Evolutionary conservation across 2,888 invertebrate species (phyloP).

Genomic region (Mesoligia furuncula): DNA sequence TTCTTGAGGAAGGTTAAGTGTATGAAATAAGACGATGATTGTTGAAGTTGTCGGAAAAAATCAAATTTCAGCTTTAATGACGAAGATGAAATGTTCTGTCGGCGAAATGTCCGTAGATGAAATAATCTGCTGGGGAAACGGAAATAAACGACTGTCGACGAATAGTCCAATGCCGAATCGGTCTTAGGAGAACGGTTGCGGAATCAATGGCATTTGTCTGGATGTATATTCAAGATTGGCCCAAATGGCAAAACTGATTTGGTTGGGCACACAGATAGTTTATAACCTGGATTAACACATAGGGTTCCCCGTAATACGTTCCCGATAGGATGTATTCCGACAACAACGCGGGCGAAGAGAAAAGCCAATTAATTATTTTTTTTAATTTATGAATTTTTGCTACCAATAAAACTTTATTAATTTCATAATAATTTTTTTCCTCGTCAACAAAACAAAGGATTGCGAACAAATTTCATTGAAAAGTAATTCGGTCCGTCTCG

Average conservation of each 20-base stretch:
- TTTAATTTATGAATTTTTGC: background rate
- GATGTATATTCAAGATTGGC: background rate
- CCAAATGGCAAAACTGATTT: background rate
- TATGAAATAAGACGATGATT: background rate
- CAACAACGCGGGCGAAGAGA: background rate
- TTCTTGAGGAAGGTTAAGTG: background rate
- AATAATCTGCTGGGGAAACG: too few relatives aligned
- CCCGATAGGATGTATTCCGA: background rate
- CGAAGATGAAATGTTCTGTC: too few relatives aligned
- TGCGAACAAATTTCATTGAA: conserved; percentile 35
- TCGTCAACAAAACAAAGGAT: conserved; percentile 26
- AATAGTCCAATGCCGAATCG: too few relatives aligned
- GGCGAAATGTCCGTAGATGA: too few relatives aligned
- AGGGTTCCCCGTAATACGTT: background rate
- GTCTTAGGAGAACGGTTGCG: too few relatives aligned
- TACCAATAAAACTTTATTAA: conserved; percentile 37
- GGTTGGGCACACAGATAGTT: background rate
- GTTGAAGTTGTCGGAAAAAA: background rate
- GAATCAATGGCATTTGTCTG: background rate
- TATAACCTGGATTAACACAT: background rate
- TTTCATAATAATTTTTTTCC: conserved; percentile 27
- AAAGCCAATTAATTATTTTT: background rate
- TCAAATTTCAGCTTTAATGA: background rate
- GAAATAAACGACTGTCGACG: too few relatives aligned
- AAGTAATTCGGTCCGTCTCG: conserved; percentile 23